Conservation (phyloP, 2,888 invertebrate genomes). For the Eupithecia dodoneata region DNA sequence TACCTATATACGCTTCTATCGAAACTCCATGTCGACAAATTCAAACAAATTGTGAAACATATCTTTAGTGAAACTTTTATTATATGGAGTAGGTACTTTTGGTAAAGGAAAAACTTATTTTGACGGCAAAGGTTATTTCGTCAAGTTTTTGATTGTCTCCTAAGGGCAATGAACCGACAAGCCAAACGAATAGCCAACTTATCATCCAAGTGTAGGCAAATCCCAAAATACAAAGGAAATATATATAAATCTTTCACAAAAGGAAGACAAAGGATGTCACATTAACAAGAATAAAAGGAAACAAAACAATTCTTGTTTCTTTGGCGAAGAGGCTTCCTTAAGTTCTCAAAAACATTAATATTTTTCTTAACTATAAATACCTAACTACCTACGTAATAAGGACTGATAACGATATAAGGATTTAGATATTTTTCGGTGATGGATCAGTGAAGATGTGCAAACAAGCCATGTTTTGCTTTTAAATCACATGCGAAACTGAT, state of each 20-base stretch:
- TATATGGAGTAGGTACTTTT: not conserved
- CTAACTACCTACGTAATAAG: not conserved
- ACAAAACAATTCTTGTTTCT: not conserved
- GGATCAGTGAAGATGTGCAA: not conserved
- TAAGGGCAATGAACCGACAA: not conserved
- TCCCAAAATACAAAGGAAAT: not conserved
- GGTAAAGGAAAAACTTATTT: not conserved
- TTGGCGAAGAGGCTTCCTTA: not conserved
- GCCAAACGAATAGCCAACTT: not conserved
- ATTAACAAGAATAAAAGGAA: not conserved
- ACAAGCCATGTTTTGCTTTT: not conserved
- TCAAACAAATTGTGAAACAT: too few relatives aligned
- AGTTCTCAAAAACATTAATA: not conserved
- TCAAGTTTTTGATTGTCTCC: not conserved
- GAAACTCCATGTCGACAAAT: too few relatives aligned
- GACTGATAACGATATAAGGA: not conserved
- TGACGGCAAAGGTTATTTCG: not conserved
- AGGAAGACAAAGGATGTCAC: not conserved
- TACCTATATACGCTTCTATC: too few relatives aligned
- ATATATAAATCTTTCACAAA: slow-evolving; percentile 3
- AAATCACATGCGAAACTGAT: not conserved
- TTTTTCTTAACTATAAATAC: not conserved
- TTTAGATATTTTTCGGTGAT: not conserved
- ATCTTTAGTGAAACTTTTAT: too few relatives aligned
- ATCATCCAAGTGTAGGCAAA: not conserved